Percentiles rank a stretch among this genome's conserved stretches.
Evolutionary conservation across 1,140 invertebrate genomes (phyloP).

Genomic region (Achatina immaculata): DNA sequence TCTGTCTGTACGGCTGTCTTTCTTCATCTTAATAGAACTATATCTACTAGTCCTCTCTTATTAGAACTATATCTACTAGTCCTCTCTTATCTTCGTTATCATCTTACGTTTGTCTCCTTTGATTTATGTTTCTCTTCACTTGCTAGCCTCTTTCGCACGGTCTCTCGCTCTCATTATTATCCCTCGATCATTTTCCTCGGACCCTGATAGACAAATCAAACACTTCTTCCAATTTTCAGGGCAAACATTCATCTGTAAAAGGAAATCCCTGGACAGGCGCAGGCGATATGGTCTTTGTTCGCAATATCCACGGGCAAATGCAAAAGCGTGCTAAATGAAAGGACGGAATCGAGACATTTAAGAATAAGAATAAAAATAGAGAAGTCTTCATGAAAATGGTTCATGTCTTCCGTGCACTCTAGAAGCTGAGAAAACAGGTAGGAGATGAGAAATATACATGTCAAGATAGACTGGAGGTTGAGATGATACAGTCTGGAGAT

Average conservation of each 20-base stretch:
- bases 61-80: too few relatives aligned
- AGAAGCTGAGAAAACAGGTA: too few relatives aligned
- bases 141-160: background rate
- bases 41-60: too few relatives aligned
- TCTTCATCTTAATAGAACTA: too few relatives aligned
- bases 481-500: too few relatives aligned
- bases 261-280: background rate
- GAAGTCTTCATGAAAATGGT: background rate
- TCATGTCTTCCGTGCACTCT: background rate
- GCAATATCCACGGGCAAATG: constrained; percentile 7
- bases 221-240: constrained; percentile 4
- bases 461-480: too few relatives aligned
- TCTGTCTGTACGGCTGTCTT: too few relatives aligned
- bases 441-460: too few relatives aligned
- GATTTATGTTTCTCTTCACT: background rate
- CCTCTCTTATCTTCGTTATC: too few relatives aligned
- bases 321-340: background rate
- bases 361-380: background rate
- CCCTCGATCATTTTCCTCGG: background rate
- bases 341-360: background rate
- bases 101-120: too few relatives aligned
- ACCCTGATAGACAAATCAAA: constrained; percentile 12
- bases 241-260: background rate
- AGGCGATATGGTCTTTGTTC: constrained; percentile 9
- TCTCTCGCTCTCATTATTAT: background rate